Conservation (phyloP, 2,888 invertebrate species). For the Andrena hattorfiana region DNA sequence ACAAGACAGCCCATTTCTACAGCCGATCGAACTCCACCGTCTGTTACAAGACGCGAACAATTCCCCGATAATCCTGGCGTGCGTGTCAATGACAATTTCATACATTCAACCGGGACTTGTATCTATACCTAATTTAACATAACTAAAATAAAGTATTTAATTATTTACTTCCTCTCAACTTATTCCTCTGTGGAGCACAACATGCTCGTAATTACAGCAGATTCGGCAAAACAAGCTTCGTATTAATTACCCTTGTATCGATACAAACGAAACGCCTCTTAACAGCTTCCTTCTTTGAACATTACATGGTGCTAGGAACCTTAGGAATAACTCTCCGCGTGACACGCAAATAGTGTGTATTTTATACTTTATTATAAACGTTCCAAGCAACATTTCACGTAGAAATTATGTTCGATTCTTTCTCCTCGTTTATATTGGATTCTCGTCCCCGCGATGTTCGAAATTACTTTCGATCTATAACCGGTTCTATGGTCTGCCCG, state of each 20-base stretch:
- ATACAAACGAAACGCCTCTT: not conserved
- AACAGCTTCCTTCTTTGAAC: not conserved
- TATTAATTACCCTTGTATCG: not conserved
- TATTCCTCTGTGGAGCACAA: constrained; percentile 5
- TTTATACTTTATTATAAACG: constrained; percentile 69
- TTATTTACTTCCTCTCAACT: constrained; percentile 14
- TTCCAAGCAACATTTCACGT: constrained; percentile 56
- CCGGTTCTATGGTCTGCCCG: constrained; percentile 97
- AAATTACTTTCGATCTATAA: constrained; percentile 85
- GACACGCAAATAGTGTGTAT: constrained; percentile 33
- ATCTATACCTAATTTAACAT: constrained; percentile 77
- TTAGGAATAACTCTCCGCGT: constrained; percentile 1
- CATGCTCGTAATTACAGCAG: not conserved
- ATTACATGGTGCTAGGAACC: not conserved
- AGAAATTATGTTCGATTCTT: constrained; percentile 47
- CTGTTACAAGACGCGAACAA: constrained; percentile 80
- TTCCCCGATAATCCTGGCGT: constrained; percentile 79
- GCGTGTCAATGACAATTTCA: constrained; percentile 79
- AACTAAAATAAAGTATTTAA: constrained; percentile 51
- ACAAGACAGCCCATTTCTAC: constrained; percentile 71
- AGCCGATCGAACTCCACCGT: constrained; percentile 79
- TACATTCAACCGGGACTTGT: constrained; percentile 80
- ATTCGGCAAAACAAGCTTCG: not conserved
- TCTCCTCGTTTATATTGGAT: constrained; percentile 17
- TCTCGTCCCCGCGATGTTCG: not conserved